Conservation (phyloP, 1,140 invertebrate species). For the Pseudomyrmex sp. region DNA sequence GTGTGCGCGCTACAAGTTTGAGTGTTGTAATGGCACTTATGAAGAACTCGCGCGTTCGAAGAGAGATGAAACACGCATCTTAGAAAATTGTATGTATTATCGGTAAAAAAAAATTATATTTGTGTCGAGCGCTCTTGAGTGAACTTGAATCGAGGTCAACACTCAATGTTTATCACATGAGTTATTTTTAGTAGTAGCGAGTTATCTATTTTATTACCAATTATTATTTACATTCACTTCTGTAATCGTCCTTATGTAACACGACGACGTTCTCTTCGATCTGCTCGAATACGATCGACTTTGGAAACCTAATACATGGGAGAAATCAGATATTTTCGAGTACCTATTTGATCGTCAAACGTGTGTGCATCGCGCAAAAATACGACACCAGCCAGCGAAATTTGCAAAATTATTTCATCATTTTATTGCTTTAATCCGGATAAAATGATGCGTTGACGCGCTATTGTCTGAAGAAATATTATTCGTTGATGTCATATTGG, state of each 20-base stretch:
- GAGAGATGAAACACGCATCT: too few species aligned
- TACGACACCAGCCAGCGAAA: not conserved
- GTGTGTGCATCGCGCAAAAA: not conserved
- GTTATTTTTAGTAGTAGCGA: not conserved
- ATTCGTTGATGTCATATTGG: too few species aligned
- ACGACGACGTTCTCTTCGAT: not conserved
- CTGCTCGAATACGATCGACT: not conserved
- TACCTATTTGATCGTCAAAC: not conserved
- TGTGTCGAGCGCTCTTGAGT: not conserved
- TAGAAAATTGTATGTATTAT: not conserved
- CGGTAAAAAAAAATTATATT: constrained; percentile 13
- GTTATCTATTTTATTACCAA: constrained; percentile 21
- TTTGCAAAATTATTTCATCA: not conserved
- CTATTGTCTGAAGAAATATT: too few species aligned
- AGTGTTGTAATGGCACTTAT: constrained; percentile 23
- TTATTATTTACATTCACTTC: constrained; percentile 11
- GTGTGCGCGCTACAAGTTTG: constrained; percentile 11
- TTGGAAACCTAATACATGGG: not conserved
- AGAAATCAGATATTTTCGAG: not conserved
- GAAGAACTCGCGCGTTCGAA: constrained; percentile 1
- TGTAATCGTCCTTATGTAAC: not conserved
- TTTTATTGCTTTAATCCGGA: not conserved
- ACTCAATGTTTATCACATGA: not conserved
- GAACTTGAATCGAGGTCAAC: constrained; percentile 6
- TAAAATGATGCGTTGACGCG: too few species aligned